Evolutionary conservation across 2,113 vertebrate genomes (phyloP).

Genomic region (Regulus satrapa): DNA sequence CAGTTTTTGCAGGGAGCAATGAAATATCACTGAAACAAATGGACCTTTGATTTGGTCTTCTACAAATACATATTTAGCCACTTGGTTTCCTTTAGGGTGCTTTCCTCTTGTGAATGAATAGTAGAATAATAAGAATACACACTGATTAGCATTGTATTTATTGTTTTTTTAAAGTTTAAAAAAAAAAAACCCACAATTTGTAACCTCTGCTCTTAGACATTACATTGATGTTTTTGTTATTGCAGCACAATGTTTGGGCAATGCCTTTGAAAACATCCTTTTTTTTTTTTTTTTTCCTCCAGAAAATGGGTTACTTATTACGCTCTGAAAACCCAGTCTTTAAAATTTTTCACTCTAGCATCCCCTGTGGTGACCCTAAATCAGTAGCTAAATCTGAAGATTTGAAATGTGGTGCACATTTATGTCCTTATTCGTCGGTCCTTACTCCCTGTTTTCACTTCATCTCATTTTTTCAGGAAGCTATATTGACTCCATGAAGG

Average conservation of each 20-base stretch:
- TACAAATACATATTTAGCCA: background rate
- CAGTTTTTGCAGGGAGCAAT: background rate
- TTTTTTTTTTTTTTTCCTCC: too few species aligned
- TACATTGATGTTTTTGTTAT: background rate
- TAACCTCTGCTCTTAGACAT: background rate
- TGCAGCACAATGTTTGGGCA: background rate
- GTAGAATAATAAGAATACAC: background rate
- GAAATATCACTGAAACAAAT: background rate
- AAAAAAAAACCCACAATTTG: background rate
- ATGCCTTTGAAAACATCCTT: background rate
- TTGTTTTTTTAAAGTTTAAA: background rate
- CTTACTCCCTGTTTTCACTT: background rate
- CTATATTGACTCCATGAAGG: background rate
- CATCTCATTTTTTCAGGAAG: background rate
- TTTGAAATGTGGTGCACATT: background rate
- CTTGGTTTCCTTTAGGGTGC: background rate
- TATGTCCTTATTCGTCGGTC: background rate
- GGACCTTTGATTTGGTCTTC: background rate
- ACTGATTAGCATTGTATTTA: background rate
- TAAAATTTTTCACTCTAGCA: background rate
- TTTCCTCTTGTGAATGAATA: background rate
- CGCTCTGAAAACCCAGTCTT: background rate
- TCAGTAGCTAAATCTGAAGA: background rate
- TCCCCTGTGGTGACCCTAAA: background rate
- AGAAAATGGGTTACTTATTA: background rate